Evolutionary conservation across 2,797 vertebrate genomes (phyloP), one percentile per base, ranked within the genome.

Genomic region (Acanthurus leucopareius): DNA sequence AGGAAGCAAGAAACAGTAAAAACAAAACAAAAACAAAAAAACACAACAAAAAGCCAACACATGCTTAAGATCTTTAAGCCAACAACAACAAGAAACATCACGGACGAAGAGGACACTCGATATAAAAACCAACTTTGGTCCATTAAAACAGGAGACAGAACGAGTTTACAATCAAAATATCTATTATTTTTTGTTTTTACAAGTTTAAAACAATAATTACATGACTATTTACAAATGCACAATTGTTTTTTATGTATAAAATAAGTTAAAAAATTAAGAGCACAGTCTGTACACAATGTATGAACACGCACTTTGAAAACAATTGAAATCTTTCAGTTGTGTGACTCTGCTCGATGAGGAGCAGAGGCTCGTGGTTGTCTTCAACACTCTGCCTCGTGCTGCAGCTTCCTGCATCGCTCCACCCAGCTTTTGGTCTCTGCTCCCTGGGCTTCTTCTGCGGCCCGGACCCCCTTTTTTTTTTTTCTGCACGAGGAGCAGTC

Each of bases 211-310:
- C 94, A 96, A 97, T 99, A 98, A 97, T 98, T 99, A 99, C 97
- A 99, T 96, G 94, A 91, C 91, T 98, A 98, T 99, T 96, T 99
- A 99, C 98, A 99, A 97, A 97, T 98, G 95, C 96, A 98, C 97
- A 98, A 93, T 95, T 91, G 67, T 91, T 90, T 95, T 91, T 90
- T 97, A 97, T 97, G 96, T 99, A 99, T 97, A 99, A 99, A 99
- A 99, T 99, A 99, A 99, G 97, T 99, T 99, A 98, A 97, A 96
- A 97, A 95, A 95, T 92, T 93, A 95, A 94, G 92, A 95, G 92
- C 92, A 95, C 95, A 94, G 90, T 93, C 94, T 96, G 92, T 96
- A 96, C 94, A 96, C 90, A 88, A 92, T 70, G 84, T 94, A 95
- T 95, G 88, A 94, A 95, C 94, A 96, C 93, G 77, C 85, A 88